phyloP scores from a whole-genome alignment of 2,888 invertebrate genomes.

The Callinectes sapidus region DNA sequence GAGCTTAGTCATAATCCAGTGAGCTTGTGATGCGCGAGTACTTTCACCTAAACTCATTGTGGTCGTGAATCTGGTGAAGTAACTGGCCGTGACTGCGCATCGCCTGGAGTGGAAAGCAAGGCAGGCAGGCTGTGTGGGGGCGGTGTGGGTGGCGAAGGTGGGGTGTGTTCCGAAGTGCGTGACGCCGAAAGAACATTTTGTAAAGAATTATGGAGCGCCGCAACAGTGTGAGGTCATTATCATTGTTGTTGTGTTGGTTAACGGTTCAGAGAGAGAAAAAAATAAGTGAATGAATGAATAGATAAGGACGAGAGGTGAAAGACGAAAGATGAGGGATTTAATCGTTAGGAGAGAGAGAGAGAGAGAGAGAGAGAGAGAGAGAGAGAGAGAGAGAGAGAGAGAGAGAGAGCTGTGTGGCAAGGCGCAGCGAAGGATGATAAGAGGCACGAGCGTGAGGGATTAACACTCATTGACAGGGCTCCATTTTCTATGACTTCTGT shows the following conservation, averaged over 20 bases:
- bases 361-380: slow-evolving; percentile 1
- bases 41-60: slow-evolving; percentile 17
- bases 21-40: not conserved
- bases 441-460: not conserved
- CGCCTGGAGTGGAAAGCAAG: not conserved
- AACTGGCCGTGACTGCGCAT: not conserved
- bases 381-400: not conserved
- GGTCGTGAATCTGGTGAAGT: not conserved
- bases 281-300: too few relatives aligned
- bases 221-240: too few relatives aligned
- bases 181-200: too few relatives aligned
- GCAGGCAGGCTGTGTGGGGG: not conserved
- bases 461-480: not conserved
- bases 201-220: too few relatives aligned
- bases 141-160: not conserved
- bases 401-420: not conserved
- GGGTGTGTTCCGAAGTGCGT: too few relatives aligned
- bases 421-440: not conserved
- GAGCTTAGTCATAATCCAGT: not conserved
- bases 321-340: not conserved
- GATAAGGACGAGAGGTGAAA: not conserved
- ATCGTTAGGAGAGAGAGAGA: not conserved
- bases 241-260: too few relatives aligned
- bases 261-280: too few relatives aligned
- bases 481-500: not conserved